These are phyloP conservation scores for Sitta europaea DNA, from an alignment of 2,113 vertebrate genomes.

Conservation along the genomic window DNA sequence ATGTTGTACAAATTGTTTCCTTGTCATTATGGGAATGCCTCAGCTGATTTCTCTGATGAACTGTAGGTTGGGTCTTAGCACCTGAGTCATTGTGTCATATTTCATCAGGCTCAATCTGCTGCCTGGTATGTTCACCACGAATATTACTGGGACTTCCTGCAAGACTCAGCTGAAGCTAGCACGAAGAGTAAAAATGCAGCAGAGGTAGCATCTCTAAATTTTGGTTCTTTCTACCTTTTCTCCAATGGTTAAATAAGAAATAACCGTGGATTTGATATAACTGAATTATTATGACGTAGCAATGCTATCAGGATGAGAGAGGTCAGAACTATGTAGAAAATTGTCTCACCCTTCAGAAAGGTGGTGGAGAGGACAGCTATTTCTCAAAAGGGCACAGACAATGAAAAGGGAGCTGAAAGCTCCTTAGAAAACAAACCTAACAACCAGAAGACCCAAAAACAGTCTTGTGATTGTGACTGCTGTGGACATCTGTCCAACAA, in stretches of 20 bases:
- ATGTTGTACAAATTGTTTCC: not conserved
- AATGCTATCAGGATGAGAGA: not conserved
- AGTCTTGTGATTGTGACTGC: conserved; percentile 32
- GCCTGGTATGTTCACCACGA: not conserved
- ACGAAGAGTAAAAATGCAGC: not conserved
- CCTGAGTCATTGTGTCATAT: not conserved
- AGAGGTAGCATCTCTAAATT: not conserved
- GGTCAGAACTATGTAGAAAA: not conserved
- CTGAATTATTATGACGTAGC: not conserved
- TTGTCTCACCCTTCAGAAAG: not conserved
- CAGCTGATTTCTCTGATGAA: not conserved
- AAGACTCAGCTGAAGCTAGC: not conserved
- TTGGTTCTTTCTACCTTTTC: not conserved
- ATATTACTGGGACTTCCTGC: not conserved
- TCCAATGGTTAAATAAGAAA: not conserved
- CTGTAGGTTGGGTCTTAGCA: not conserved
- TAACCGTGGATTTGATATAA: not conserved
- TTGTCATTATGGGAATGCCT: not conserved
- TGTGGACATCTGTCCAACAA: conserved; percentile 54
- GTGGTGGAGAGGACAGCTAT: conserved; percentile 13
- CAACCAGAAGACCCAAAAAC: conserved; percentile 44
- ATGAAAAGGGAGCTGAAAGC: not conserved
- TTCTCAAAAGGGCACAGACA: conserved; percentile 25
- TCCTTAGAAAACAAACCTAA: conserved; percentile 53
- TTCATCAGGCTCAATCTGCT: not conserved